Percentiles rank a stretch among this genome's conserved stretches.
Evolutionary conservation across 2,113 vertebrate species (phyloP).

Genomic region (Chamaetylas fuelleborni): DNA sequence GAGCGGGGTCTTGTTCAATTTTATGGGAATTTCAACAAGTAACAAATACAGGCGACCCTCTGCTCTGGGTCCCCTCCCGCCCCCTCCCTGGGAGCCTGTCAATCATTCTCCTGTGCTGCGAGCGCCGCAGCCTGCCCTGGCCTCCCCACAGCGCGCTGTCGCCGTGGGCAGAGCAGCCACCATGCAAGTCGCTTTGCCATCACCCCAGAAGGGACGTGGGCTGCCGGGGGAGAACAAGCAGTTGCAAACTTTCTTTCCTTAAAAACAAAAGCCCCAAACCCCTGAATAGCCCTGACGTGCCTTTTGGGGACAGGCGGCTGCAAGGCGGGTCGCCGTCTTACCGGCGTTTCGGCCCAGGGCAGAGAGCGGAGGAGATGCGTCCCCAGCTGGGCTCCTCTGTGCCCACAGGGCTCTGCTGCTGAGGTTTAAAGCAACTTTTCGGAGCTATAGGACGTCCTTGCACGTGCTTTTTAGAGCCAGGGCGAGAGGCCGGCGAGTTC

Average conservation of each 20-base stretch:
- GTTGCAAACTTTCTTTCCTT: background rate
- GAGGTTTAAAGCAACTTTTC: background rate
- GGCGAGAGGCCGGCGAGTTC: background rate
- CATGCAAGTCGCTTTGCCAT: background rate
- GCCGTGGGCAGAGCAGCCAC: background rate
- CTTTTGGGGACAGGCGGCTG: background rate
- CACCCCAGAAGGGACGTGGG: background rate
- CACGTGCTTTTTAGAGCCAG: background rate
- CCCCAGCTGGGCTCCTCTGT: background rate
- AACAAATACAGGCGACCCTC: slow-evolving; percentile 70
- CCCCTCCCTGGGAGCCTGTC: slow-evolving; percentile 38
- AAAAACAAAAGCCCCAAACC: background rate
- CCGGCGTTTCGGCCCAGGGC: no score
- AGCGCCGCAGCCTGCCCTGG: background rate
- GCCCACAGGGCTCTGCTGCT: background rate
- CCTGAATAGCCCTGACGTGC: background rate
- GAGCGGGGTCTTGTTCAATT: slow-evolving; percentile 83
- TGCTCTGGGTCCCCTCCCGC: slow-evolving; percentile 18
- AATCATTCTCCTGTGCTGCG: slow-evolving; percentile 32
- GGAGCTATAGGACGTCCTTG: background rate
- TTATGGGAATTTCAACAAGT: slow-evolving; percentile 84
- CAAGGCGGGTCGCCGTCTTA: fast-evolving
- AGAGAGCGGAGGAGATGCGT: fast-evolving
- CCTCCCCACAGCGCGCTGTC: background rate
- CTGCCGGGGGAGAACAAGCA: background rate